phyloP scores from a whole-genome alignment of 2,113 vertebrate species.

The Muntiacus muntjak region DNA sequence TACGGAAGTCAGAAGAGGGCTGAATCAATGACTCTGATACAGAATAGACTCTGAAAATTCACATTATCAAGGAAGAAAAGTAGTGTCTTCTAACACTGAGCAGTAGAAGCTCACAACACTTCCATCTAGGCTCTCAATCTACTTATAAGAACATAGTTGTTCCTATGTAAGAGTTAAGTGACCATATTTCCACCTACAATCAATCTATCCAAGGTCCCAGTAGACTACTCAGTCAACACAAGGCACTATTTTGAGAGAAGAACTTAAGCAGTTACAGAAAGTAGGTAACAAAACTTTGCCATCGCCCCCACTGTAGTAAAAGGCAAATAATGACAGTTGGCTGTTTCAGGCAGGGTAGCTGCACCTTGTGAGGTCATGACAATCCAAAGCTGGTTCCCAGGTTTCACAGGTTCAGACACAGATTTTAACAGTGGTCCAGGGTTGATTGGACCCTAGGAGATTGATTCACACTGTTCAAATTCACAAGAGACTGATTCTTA shows the following conservation, averaged over 20 bases:
- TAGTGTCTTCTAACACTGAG: background rate
- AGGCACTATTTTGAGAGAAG: background rate
- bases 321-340: background rate
- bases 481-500: slow-evolving; percentile 45
- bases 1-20: background rate
- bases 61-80: background rate
- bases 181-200: background rate
- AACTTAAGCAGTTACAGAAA: background rate
- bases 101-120: background rate
- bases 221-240: background rate
- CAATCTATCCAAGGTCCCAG: background rate
- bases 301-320: background rate
- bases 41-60: background rate
- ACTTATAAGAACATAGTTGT: background rate
- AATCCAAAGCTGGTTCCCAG: background rate
- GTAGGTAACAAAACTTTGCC: background rate
- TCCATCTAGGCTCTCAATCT: background rate
- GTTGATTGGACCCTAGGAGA: background rate
- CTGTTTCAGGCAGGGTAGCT: background rate
- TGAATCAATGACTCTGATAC: background rate
- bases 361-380: background rate
- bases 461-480: slow-evolving; percentile 5
- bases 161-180: background rate
- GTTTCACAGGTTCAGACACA: background rate
- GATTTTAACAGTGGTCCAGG: background rate